These are phyloP conservation scores for Drosophila rubida DNA, from an alignment of 2,888 invertebrate species.

Conservation along the genomic window DNA sequence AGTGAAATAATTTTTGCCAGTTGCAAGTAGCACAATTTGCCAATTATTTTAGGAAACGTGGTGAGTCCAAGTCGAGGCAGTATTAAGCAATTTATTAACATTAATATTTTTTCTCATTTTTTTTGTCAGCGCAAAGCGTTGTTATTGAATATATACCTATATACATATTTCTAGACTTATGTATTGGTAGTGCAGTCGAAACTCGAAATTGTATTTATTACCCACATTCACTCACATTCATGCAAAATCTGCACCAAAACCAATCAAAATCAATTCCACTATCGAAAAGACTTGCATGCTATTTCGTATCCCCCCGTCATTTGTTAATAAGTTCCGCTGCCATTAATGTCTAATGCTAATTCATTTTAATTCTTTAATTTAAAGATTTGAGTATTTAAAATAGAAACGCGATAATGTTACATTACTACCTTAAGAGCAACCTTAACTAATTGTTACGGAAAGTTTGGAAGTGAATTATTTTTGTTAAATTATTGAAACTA, in stretches of 20 bases:
- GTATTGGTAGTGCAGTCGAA: neutral
- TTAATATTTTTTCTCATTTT: neutral
- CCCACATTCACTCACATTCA: neutral
- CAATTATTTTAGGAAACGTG: conserved; percentile 6
- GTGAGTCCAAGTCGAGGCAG: conserved; percentile 6
- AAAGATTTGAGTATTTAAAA: too few species aligned
- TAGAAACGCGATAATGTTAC: too few species aligned
- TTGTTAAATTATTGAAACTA: conserved; percentile 15
- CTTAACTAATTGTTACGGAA: too few species aligned
- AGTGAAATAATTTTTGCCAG: neutral
- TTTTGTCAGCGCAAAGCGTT: conserved; percentile 10
- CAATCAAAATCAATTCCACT: neutral
- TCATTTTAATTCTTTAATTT: too few species aligned
- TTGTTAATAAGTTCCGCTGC: neutral
- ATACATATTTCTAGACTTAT: neutral
- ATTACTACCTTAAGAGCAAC: too few species aligned
- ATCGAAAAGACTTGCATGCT: neutral
- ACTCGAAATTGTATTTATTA: neutral
- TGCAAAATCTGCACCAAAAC: neutral
- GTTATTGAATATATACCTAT: conserved; percentile 2
- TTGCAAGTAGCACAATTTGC: conserved; percentile 13
- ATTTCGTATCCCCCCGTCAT: neutral
- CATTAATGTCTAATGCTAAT: conserved; percentile 13
- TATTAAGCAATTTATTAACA: conserved; percentile 11
- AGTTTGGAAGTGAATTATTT: neutral